phyloP scores from a whole-genome alignment of 2,797 vertebrate species.

The Pelochelys cantorii region DNA sequence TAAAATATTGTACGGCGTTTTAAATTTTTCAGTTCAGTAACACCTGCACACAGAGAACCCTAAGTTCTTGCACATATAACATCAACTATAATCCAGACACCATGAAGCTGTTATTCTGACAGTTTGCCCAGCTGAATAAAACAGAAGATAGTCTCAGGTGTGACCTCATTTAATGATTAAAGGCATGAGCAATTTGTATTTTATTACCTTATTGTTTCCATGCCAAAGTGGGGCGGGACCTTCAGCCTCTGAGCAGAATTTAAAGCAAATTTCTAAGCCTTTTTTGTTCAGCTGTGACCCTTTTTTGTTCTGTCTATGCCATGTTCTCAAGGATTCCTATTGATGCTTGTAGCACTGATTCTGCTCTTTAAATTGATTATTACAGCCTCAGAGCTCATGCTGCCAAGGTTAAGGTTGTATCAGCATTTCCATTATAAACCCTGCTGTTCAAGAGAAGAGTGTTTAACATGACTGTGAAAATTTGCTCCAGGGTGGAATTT shows the following conservation, averaged over 20 bases:
- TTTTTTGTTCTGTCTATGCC: slow-evolving; percentile 6
- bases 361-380: slow-evolving; percentile 67
- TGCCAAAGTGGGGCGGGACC: background rate
- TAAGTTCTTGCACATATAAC: slow-evolving; percentile 32
- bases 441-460: slow-evolving; percentile 48
- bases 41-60: too few species aligned
- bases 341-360: slow-evolving; percentile 19
- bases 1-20: too few species aligned
- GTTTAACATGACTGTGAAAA: slow-evolving; percentile 73
- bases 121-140: background rate
- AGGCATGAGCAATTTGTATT: background rate
- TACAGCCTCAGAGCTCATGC: slow-evolving; percentile 33
- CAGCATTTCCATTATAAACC: slow-evolving; percentile 71
- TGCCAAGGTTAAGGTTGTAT: slow-evolving; percentile 67
- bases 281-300: slow-evolving; percentile 38
- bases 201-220: background rate
- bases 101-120: slow-evolving; percentile 6
- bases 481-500: slow-evolving; percentile 47
- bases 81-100: background rate
- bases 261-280: slow-evolving; percentile 30
- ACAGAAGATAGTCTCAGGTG: background rate
- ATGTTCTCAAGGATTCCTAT: slow-evolving; percentile 4
- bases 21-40: too few species aligned
- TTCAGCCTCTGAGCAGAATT: slow-evolving; percentile 19
- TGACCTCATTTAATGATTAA: background rate